Evolutionary conservation across 2,797 vertebrate genomes (phyloP), one percentile per base, ranked within the genome.

Genomic region (Eidolon dupreanum): DNA sequence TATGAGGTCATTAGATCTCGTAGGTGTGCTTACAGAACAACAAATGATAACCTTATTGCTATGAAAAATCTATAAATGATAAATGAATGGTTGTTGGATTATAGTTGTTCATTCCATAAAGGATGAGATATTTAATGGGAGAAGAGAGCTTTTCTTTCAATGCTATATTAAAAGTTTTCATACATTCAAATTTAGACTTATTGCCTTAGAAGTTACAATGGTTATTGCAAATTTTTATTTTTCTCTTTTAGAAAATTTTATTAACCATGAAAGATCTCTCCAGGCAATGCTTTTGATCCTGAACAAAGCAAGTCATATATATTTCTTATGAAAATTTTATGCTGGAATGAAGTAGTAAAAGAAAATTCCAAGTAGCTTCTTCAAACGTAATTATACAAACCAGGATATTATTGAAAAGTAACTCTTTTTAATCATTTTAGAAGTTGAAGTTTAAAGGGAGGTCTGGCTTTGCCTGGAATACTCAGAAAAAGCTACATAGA

Each of bases 11-110:
- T 83, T 93, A 88, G 33, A 85, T 92, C 31, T 22, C 17, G 24
- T 33, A 71, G 13, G 6, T 84, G 65, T 92, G 66, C 74, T 82
- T 90, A 68, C 75, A 49, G 87, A 95, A 53, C 15, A 82, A 57
- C 9, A 77, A 88, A 41, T 43, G 71, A 57, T 6, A 70, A 74
- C 24, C 26, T 93, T 90, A 74, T 94, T 95, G 20, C 17, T 86
- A n/a, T 84, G 36, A 65, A 90, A 97, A 95, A 93, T 81, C 8
- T 22, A 89, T 83, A 78, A 96, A 92, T 75, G 36, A 94, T 61
- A 92, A 92, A 77, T 93, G n/a, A 57, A 26, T 93, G 26, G 3
- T 78, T 31, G 12, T 49, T 92, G 33, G 16, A 1, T 90, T 63
- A 24, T 82, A 53, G 26, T 6, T 74, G 95, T 96, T 91, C 70